Percentiles rank a stretch among this genome's conserved stretches.
Evolutionary conservation across 2,797 vertebrate genomes (phyloP).

Genomic region (Enteromius treurensis): DNA sequence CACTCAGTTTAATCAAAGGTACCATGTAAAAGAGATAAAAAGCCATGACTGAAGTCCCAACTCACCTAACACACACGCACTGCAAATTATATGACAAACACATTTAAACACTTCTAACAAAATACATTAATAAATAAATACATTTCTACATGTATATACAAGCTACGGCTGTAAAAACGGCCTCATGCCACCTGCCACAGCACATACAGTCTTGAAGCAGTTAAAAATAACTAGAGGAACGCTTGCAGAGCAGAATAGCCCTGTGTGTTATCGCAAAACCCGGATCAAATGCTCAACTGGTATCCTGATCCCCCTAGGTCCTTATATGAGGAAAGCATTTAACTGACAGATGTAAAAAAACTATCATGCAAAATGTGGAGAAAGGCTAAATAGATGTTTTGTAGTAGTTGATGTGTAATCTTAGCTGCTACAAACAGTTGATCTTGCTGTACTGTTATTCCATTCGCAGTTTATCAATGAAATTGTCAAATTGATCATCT

Average conservation of each 20-base stretch:
- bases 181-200: conserved; percentile 71
- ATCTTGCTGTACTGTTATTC: background rate
- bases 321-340: conserved; percentile 82
- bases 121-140: background rate
- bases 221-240: conserved; percentile 93
- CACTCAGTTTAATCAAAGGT: background rate
- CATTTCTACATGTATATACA: conserved; percentile 24
- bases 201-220: conserved; percentile 76
- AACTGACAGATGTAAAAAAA: conserved; percentile 38
- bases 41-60: background rate
- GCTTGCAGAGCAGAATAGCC: conserved; percentile 83
- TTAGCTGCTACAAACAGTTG: background rate
- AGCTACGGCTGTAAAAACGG: conserved; percentile 52
- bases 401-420: conserved; percentile 15
- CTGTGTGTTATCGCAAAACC: conserved; percentile 79
- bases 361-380: conserved; percentile 30
- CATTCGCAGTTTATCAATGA: background rate
- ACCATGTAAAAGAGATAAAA: background rate
- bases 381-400: conserved; percentile 15
- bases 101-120: conserved; percentile 7
- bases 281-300: conserved; percentile 85
- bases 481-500: background rate
- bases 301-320: conserved; percentile 81
- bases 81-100: background rate
- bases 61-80: background rate